Percentiles rank a stretch among this genome's conserved stretches.
Evolutionary conservation across 2,797 vertebrate species (phyloP).

Genomic region (Etheostoma nigrum): DNA sequence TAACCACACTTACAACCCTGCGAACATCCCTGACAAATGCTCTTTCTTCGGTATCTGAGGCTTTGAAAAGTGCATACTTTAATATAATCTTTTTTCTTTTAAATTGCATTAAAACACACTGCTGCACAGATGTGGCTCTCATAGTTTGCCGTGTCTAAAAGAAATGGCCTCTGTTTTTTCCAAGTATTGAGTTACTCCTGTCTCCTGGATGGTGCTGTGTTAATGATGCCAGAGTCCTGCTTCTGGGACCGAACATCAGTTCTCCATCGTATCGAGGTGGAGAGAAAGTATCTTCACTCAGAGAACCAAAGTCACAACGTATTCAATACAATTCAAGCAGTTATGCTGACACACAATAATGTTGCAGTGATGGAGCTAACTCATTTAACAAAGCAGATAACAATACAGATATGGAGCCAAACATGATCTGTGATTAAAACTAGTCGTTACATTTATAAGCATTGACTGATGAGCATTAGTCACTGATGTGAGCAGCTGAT

Average conservation of each 20-base stretch:
- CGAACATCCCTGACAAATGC: too few species aligned
- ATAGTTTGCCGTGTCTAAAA: not conserved
- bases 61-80: not conserved
- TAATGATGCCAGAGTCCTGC: not conserved
- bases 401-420: not conserved
- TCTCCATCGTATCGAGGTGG: too few species aligned
- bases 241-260: not conserved
- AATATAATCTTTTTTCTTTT: not conserved
- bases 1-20: not conserved
- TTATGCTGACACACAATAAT: not conserved
- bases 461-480: conserved; percentile 15
- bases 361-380: not conserved
- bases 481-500: not conserved
- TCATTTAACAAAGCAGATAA: not conserved
- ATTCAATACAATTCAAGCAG: not conserved
- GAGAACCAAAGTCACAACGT: too few species aligned
- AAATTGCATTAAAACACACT: not conserved
- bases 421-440: conserved; percentile 15
- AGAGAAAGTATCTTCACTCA: too few species aligned
- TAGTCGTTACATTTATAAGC: not conserved
- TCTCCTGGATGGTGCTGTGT: not conserved
- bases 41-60: not conserved
- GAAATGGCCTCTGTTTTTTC: not conserved
- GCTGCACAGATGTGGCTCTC: not conserved
- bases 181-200: not conserved